Conservation (phyloP, 2,888 invertebrate genomes). For the Rambutsinella grinnellia region DNA sequence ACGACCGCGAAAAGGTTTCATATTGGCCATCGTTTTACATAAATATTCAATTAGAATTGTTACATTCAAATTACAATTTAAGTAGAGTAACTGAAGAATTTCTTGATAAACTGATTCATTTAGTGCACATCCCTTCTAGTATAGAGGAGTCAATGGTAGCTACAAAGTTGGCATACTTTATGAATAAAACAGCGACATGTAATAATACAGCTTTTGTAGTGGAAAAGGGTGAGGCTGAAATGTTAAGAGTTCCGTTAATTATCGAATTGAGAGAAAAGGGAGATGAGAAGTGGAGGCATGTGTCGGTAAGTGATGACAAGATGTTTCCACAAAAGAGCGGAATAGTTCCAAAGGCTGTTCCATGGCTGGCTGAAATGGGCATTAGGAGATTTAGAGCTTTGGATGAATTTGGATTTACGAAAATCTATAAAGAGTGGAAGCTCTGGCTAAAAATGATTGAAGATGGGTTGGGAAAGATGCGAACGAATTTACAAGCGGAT, state of each 20-base stretch:
- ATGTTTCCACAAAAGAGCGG: not conserved
- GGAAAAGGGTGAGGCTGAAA: not conserved
- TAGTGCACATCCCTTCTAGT: too few species aligned
- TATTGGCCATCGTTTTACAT: too few species aligned
- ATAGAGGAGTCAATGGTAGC: too few species aligned
- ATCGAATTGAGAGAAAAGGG: too few species aligned
- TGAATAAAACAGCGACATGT: not conserved
- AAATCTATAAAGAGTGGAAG: not conserved
- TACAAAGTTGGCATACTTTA: not conserved
- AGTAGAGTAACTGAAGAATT: not conserved
- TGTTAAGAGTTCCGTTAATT: not conserved
- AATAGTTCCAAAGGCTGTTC: not conserved
- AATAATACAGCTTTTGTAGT: not conserved
- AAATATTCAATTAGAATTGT: not conserved
- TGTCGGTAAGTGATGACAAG: too few species aligned
- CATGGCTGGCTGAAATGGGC: not conserved
- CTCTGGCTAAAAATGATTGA: too few species aligned
- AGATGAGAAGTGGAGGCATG: too few species aligned
- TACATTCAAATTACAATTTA: not conserved
- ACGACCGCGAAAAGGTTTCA: too few species aligned
- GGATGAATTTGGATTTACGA: not conserved
- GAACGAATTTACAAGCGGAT: too few species aligned
- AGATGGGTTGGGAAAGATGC: too few species aligned
- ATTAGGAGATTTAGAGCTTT: not conserved
- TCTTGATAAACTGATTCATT: too few species aligned